phyloP scores from a whole-genome alignment of 2,797 vertebrate genomes.

The Podarcis siculus region DNA sequence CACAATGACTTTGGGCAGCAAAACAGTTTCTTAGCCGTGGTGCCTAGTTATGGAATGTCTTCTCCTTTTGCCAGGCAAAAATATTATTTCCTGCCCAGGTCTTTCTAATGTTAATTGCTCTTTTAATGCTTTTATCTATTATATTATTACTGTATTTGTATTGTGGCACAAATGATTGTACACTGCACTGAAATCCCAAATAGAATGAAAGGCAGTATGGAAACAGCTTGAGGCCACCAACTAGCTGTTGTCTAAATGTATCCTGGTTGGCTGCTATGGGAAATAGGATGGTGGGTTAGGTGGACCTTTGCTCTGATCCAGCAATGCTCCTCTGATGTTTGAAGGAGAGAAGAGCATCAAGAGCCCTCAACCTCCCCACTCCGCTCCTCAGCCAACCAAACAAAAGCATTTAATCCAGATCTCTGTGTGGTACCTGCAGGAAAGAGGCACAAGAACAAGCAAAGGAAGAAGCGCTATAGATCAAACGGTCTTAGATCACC shows the following conservation, averaged over 20 bases:
- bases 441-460: background rate
- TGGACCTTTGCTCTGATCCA: background rate
- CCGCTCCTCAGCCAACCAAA: background rate
- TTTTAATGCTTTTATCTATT: background rate
- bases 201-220: background rate
- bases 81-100: too few species aligned
- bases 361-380: background rate
- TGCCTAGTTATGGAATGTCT: too few species aligned
- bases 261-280: too few species aligned
- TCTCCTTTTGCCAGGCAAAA: background rate
- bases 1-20: too few species aligned
- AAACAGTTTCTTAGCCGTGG: too few species aligned
- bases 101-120: background rate
- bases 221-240: too few species aligned
- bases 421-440: background rate
- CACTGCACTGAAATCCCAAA: background rate
- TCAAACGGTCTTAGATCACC: background rate
- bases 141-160: background rate
- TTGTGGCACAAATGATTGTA: background rate
- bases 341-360: background rate
- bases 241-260: too few species aligned
- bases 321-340: background rate
- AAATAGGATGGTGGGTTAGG: background rate
- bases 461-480: too few species aligned
- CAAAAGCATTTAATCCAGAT: background rate